These are phyloP conservation scores for Apantesis nais DNA, from an alignment of 2,888 invertebrate genomes.

Conservation along the genomic window DNA sequence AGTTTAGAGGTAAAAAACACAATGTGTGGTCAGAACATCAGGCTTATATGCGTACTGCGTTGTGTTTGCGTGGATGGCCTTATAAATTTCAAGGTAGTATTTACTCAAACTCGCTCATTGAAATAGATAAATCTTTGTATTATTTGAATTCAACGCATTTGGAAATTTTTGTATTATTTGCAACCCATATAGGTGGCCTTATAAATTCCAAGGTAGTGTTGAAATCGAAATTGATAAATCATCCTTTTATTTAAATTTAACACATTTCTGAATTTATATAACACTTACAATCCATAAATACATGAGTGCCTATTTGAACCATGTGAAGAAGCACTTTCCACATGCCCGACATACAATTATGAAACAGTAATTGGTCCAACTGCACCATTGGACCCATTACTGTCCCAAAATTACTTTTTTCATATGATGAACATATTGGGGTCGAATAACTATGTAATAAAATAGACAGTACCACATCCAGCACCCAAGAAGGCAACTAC, in stretches of 20 bases:
- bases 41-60: constrained; percentile 61
- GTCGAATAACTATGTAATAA: too few relatives aligned
- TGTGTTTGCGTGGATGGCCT: constrained; percentile 66
- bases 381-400: neutral
- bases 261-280: too few relatives aligned
- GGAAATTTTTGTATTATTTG: too few relatives aligned
- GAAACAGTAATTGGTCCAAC: neutral
- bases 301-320: neutral
- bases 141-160: neutral
- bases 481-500: too few relatives aligned
- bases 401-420: neutral
- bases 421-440: too few relatives aligned
- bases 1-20: constrained; percentile 52
- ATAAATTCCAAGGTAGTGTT: too few relatives aligned
- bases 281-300: too few relatives aligned
- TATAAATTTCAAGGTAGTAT: constrained; percentile 56
- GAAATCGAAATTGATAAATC: too few relatives aligned
- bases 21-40: constrained; percentile 76
- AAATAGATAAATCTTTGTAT: neutral
- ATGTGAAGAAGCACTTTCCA: neutral
- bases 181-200: too few relatives aligned
- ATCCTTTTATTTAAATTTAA: too few relatives aligned
- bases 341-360: neutral
- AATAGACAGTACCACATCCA: too few relatives aligned
- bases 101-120: constrained; percentile 36